Evolutionary conservation across 2,888 invertebrate species (phyloP), one percentile per base, ranked within the genome.

Genomic region (Peribatodes rhomboidaria): DNA sequence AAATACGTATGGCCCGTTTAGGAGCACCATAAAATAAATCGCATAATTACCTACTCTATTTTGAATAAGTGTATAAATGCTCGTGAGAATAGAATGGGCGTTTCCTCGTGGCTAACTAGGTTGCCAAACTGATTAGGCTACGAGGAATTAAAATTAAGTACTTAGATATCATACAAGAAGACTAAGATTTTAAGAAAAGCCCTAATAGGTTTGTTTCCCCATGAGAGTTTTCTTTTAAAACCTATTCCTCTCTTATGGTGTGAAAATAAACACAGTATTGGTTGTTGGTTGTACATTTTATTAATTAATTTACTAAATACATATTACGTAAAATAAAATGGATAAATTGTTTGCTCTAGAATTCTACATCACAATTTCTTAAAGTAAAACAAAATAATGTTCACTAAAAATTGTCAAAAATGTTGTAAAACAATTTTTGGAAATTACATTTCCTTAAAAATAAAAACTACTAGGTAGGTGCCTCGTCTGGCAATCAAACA

Each of bases 391-490:
- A 80, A 76, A 73, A 71, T 72, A 77, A 75, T 80, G 46, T 75
- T 67, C 58, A 81, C 82, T 82, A 84, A 80, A 78, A 83, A 76
- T 84, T 82, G 79, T 79, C 82, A 69, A 71, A 76, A 62, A 58
- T 67, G 65, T 53, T 58, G 61, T 72, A 75, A 72, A 77, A 71
- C 54, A 65, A 62, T 69, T 33, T 3, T 4, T 47, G 56, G 56
- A 65, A 65, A 60, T 65, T 31, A 39, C 74, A 75, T 74, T 75
- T 67, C 67, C 64, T 81, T 77, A 84, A 65, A 71, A 72, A 78
- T 83, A 84, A 71, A 77, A 86, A 71, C 77, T 82, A 84, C 85
- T 87, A 44, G 84, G 87, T 74, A 88, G 85, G 77, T 84, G 84
- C 77, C 77, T 62, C 41, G 71, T 68, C 44, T 74, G 71, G 57